These are phyloP conservation scores for Salvelinus alpinus DNA, from an alignment of 2,113 vertebrate genomes.

Conservation along the genomic window DNA sequence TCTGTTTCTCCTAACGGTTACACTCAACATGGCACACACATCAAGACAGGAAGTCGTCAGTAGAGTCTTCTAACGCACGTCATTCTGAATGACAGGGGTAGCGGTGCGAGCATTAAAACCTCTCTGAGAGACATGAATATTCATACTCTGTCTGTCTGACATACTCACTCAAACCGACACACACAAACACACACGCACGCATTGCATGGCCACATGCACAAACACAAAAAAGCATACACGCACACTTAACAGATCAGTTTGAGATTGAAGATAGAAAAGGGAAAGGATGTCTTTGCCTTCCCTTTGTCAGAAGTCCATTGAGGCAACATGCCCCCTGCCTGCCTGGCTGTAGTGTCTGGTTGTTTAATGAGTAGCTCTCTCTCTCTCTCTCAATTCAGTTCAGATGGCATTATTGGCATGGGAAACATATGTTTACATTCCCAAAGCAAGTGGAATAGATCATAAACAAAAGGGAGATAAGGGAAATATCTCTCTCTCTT, in stretches of 20 bases:
- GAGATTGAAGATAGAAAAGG: neutral
- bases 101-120: neutral
- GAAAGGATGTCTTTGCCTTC: neutral
- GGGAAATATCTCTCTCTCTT: too few species aligned
- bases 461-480: too few species aligned
- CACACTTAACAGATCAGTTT: neutral
- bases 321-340: neutral
- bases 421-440: too few species aligned
- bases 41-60: too few species aligned
- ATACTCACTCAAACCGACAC: constrained; percentile 6
- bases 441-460: too few species aligned
- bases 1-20: neutral
- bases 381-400: too few species aligned
- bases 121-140: neutral
- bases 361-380: neutral
- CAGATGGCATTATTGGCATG: too few species aligned
- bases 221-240: neutral
- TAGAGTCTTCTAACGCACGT: neutral
- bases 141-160: too few species aligned
- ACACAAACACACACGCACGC: constrained; percentile 1
- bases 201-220: neutral
- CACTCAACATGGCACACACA: too few species aligned
- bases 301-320: neutral
- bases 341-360: neutral
- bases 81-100: neutral